These are phyloP conservation scores for Macrobrachium nipponense DNA, from an alignment of 1,140 invertebrate genomes.

Conservation along the genomic window DNA sequence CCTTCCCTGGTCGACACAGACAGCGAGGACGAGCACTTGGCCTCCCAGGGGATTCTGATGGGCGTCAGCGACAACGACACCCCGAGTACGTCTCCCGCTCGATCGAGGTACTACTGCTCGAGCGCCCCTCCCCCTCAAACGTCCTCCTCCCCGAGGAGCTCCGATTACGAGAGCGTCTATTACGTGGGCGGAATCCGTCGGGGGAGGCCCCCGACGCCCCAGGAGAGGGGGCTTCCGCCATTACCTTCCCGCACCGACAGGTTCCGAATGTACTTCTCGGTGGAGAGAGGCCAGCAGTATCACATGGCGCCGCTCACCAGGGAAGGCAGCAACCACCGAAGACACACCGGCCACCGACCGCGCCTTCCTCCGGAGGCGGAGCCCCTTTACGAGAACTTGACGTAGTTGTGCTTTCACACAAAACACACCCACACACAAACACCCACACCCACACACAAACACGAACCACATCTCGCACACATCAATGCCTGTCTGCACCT, in stretches of 20 bases:
- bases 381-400: conserved; percentile 52
- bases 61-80: conserved; percentile 48
- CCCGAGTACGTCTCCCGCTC: conserved; percentile 37
- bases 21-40: conserved; percentile 54
- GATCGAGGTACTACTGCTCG: conserved; percentile 50
- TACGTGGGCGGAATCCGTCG: conserved; percentile 47
- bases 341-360: conserved; percentile 23
- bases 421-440: not conserved
- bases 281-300: conserved; percentile 33
- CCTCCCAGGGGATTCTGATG: conserved; percentile 1
- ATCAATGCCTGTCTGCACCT: not conserved
- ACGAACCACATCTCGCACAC: not conserved
- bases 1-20: conserved; percentile 38
- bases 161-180: conserved; percentile 53
- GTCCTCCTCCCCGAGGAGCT: conserved; percentile 13
- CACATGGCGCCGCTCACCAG: not conserved
- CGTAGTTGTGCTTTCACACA: conserved; percentile 6
- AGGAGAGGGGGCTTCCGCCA: conserved; percentile 44
- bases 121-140: conserved; percentile 23
- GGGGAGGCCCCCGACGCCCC: conserved; percentile 41
- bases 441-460: not conserved
- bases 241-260: conserved; percentile 52
- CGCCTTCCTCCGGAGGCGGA: conserved; percentile 42
- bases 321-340: conserved; percentile 2
- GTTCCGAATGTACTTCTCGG: conserved; percentile 53